Evolutionary conservation across 1,140 invertebrate species (phyloP), one percentile per base, ranked within the genome.

Genomic region (Trichonephila inaurata): DNA sequence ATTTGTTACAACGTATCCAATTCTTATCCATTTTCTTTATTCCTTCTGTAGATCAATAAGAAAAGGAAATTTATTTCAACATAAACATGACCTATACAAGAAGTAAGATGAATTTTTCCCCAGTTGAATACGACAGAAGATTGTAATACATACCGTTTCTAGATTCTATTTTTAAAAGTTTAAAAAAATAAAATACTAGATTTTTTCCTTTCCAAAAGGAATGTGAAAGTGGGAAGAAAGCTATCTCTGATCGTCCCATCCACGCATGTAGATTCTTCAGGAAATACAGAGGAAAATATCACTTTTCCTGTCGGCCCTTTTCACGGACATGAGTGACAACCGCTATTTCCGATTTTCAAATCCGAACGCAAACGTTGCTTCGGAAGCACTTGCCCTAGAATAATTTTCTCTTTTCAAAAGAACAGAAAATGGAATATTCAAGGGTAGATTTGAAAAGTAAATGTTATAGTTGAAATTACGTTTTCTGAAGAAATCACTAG

Each of bases 261-360:
- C 40, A n/a, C 81, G 21, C 18, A 83, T 83, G 81, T 40, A 58
- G 40, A 58, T 51, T 51, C 51, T n/a, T 83, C 18, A 14, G 81
- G 19, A 83, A 83, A 83, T 44, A 83, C 81, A 83, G 12, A 40
- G 51, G 81, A 83, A 83, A 83, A 83, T 51, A 83, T 83, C 81
- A 83, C 81, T 83, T 83, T 83, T 58, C 40, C 10, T 51, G 81
- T 83, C 81, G 0, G 16, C 44, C 81, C 19, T n/a, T 83, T 58
- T 21, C 40, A 19, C 33, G 19, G 18, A 58, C 7, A n/a, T 58
- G 51, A 83, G 81, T 83, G 81, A 83, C 81, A 83, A 83, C 81
- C 40, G 51, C 40, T 14, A 24, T 51, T 83, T 58, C 24, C 24
- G 69, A 72, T 83, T 83, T 51, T 44, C 40, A 16, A 58, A 58